Conservation (phyloP, 2,113 vertebrate species). For the Cepphus grylle region DNA sequence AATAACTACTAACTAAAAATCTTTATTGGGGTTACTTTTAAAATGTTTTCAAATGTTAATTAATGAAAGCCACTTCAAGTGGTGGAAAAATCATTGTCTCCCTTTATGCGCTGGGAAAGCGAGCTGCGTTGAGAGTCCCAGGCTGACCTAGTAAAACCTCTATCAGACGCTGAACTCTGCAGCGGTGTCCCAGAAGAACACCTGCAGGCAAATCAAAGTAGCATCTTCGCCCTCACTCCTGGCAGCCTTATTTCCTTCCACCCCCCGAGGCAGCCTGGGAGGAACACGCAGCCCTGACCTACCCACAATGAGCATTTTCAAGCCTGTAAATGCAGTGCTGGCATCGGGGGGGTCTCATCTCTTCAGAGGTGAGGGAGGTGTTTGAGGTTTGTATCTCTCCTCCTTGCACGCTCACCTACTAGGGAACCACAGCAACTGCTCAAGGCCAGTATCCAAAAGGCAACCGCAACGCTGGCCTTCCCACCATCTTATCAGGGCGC, state of each 20-base stretch:
- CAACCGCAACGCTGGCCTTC: fast-evolving
- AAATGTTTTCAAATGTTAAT: background rate
- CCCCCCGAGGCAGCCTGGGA: background rate
- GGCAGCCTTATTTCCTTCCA: background rate
- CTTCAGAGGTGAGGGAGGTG: background rate
- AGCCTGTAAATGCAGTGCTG: background rate
- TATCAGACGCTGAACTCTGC: background rate
- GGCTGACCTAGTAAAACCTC: background rate
- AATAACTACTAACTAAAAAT: background rate
- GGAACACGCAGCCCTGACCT: background rate
- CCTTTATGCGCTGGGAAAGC: background rate
- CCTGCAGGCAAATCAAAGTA: background rate
- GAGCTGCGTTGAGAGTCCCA: background rate
- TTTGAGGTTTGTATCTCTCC: background rate
- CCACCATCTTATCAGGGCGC: background rate
- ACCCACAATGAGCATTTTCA: background rate
- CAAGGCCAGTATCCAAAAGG: background rate
- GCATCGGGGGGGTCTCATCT: background rate
- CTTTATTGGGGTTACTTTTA: background rate
- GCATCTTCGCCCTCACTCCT: background rate
- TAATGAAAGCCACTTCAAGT: background rate
- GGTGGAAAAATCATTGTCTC: background rate
- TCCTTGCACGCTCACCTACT: background rate
- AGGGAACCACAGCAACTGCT: background rate
- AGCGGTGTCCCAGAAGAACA: background rate